Conservation (phyloP, 2,888 invertebrate genomes). For the Micoletzkya japonica region DNA sequence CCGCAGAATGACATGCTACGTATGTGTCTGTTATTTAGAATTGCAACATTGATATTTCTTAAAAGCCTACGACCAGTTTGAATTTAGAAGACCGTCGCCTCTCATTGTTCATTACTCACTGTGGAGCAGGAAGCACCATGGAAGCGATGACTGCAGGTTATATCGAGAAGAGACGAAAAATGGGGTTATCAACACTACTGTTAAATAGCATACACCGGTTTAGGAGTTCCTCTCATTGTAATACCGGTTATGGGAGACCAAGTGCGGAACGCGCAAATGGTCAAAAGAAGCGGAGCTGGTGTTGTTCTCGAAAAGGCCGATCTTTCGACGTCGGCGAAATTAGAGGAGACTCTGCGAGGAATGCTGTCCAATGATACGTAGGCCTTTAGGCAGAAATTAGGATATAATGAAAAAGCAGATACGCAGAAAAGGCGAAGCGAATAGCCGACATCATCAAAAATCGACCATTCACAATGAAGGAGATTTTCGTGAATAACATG, state of each 20-base stretch:
- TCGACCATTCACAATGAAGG: no score
- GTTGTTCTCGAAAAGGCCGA: conserved; percentile 6
- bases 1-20: conserved; percentile 5
- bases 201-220: background rate
- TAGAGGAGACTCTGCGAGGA: background rate
- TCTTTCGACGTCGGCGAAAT: background rate
- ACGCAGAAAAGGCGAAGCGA: no score
- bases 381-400: no score
- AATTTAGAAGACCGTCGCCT: conserved; percentile 34
- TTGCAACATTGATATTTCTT: background rate
- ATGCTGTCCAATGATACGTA: background rate
- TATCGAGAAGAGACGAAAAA: no score
- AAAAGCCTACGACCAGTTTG: background rate
- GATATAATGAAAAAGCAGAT: no score
- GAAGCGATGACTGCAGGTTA: conserved; percentile 33
- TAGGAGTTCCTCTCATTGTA: conserved; percentile 65
- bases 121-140: conserved; percentile 35
- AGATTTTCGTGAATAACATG: no score
- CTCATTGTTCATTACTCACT: conserved; percentile 34
- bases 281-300: conserved; percentile 36
- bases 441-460: no score
- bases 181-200: no score
- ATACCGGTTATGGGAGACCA: conserved; percentile 66
- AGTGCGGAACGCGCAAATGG: conserved; percentile 63
- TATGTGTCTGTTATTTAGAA: background rate